These are phyloP conservation scores for Gasterosteus nipponicus DNA, from an alignment of 2,113 vertebrate species.

Conservation along the genomic window DNA sequence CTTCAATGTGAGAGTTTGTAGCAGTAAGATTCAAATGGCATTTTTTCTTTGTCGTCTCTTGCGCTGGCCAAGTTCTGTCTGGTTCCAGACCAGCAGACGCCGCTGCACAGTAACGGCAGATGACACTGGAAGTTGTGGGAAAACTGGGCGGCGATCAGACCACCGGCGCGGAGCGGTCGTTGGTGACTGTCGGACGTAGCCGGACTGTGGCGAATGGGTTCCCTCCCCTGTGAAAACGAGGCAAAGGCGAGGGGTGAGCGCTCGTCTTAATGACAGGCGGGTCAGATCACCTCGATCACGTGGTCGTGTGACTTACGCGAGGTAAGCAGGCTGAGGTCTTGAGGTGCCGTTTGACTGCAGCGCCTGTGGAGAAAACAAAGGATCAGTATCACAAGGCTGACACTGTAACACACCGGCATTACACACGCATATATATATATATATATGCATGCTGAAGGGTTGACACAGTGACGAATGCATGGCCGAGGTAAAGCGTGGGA, in stretches of 20 bases:
- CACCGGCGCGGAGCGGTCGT: constrained; percentile 91
- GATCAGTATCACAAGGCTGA: neutral
- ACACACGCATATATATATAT: too few relatives aligned
- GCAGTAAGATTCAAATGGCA: constrained; percentile 51
- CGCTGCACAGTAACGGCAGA: constrained; percentile 1
- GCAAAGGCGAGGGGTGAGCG: constrained; percentile 20
- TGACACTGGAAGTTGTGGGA: constrained; percentile 2
- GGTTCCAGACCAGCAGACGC: constrained; percentile 15
- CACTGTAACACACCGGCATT: neutral
- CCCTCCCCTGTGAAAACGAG: constrained; percentile 84
- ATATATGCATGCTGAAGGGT: neutral
- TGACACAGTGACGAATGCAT: neutral
- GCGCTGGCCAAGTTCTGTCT: constrained; percentile 16
- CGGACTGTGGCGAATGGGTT: constrained; percentile 95
- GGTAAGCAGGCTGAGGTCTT: constrained; percentile 86
- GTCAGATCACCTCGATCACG: neutral
- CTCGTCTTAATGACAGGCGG: neutral
- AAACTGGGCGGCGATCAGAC: constrained; percentile 77
- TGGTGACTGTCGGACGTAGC: constrained; percentile 94
- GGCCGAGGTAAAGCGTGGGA: neutral
- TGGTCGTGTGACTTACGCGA: constrained; percentile 81
- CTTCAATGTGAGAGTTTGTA: constrained; percentile 43
- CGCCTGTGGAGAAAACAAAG: constrained; percentile 77
- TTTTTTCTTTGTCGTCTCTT: constrained; percentile 27
- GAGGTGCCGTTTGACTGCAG: constrained; percentile 85